These are phyloP conservation scores for Brachionus rubens DNA, from an alignment of 1,140 invertebrate species.

Conservation along the genomic window DNA sequence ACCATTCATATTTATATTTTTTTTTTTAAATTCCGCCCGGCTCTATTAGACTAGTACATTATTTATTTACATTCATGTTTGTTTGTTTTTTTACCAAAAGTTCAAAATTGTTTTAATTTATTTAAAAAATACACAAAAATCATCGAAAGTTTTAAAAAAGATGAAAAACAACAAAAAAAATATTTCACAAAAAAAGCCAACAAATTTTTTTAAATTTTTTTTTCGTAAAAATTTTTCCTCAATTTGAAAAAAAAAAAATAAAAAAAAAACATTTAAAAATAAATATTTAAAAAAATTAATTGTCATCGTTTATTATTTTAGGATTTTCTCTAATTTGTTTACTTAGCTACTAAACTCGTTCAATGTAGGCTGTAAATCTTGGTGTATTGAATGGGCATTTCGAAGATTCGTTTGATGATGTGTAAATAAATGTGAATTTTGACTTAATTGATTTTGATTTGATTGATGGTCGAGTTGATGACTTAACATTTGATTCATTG, in stretches of 20 bases:
- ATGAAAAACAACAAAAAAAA: too few species aligned
- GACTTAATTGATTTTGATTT: constrained; percentile 17
- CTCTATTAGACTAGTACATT: too few species aligned
- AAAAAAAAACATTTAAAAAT: background rate
- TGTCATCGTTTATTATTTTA: constrained; percentile 3
- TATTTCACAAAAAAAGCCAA: too few species aligned
- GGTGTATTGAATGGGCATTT: constrained; percentile 14
- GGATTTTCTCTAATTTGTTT: background rate
- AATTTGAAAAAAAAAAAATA: constrained; percentile 1
- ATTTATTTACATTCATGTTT: too few species aligned
- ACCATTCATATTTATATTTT: too few species aligned
- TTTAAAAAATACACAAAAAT: too few species aligned
- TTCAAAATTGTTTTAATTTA: too few species aligned
- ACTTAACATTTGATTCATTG: background rate
- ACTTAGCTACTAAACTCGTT: constrained; percentile 29
- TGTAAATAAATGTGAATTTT: constrained; percentile 19
- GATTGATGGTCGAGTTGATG: constrained; percentile 5
- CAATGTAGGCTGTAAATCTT: background rate
- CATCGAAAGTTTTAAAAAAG: too few species aligned
- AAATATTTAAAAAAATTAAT: constrained; percentile 11
- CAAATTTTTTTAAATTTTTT: too few species aligned
- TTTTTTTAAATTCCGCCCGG: too few species aligned
- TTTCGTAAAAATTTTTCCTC: too few species aligned
- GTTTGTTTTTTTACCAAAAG: too few species aligned
- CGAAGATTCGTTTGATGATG: constrained; percentile 14